Percentiles rank a stretch among this genome's conserved stretches.
Conservation (phyloP, 2,113 vertebrate genomes). For the Carassius carassius region DNA sequence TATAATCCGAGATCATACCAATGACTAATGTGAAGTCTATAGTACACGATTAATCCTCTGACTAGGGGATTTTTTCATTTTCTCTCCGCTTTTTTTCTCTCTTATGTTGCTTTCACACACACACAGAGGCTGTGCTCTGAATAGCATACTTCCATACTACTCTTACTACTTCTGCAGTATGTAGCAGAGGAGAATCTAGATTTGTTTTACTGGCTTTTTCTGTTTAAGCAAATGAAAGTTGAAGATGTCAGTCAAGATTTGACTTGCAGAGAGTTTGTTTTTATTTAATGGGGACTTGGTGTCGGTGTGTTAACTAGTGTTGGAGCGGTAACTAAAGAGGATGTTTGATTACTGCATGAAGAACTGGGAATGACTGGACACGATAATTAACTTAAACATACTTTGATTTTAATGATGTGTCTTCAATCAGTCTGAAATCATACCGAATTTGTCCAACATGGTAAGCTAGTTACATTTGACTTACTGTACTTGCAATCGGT, state of each 20-base stretch:
- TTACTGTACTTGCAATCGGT: too few species aligned
- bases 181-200: background rate
- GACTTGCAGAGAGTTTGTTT: too few species aligned
- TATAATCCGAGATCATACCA: slow-evolving; percentile 6
- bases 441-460: background rate
- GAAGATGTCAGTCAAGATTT: background rate
- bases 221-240: background rate
- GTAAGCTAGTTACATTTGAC: background rate
- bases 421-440: too few species aligned
- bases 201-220: background rate
- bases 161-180: background rate
- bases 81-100: background rate
- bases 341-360: too few species aligned
- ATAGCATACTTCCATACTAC: background rate
- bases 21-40: background rate
- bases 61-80: slow-evolving; percentile 11
- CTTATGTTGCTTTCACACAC: background rate
- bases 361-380: too few species aligned
- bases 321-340: too few species aligned
- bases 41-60: background rate
- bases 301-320: too few species aligned
- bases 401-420: too few species aligned
- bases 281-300: too few species aligned
- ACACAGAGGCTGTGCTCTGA: background rate
- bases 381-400: too few species aligned